These are phyloP conservation scores for Excalfactoria chinensis DNA, from an alignment of 2,113 vertebrate genomes.

Conservation along the genomic window DNA sequence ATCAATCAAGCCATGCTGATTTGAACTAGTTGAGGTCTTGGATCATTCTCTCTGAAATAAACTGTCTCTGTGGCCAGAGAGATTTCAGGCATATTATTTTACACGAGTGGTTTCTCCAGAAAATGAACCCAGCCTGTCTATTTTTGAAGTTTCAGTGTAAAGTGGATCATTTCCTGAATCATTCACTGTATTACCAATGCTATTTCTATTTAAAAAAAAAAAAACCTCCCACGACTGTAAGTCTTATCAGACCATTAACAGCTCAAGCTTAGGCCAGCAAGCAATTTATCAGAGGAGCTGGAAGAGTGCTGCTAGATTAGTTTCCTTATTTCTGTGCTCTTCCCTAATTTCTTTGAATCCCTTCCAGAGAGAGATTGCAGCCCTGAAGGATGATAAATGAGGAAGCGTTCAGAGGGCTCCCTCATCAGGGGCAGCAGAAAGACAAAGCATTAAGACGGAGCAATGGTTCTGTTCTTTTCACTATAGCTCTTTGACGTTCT, in stretches of 20 bases:
- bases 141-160: slow-evolving; percentile 54
- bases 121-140: slow-evolving; percentile 35
- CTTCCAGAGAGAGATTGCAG: background rate
- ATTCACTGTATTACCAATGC: slow-evolving; percentile 18
- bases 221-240: background rate
- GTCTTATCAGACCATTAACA: slow-evolving; percentile 55
- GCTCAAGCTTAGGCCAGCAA: slow-evolving; percentile 24
- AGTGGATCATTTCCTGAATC: slow-evolving; percentile 59
- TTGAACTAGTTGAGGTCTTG: slow-evolving; percentile 26
- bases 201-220: slow-evolving; percentile 16
- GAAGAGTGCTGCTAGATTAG: slow-evolving; percentile 10
- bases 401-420: background rate
- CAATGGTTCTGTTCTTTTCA: background rate
- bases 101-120: slow-evolving; percentile 1
- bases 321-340: slow-evolving; percentile 33
- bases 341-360: slow-evolving; percentile 38
- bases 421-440: background rate
- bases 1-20: slow-evolving; percentile 36
- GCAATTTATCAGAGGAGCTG: slow-evolving; percentile 28
- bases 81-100: slow-evolving; percentile 57
- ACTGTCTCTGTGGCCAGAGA: slow-evolving; percentile 14
- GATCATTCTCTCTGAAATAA: slow-evolving; percentile 55
- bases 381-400: slow-evolving; percentile 1
- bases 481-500: background rate
- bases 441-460: background rate